These are phyloP conservation scores for Samia ricini DNA, from an alignment of 1,140 invertebrate species.

Conservation along the genomic window DNA sequence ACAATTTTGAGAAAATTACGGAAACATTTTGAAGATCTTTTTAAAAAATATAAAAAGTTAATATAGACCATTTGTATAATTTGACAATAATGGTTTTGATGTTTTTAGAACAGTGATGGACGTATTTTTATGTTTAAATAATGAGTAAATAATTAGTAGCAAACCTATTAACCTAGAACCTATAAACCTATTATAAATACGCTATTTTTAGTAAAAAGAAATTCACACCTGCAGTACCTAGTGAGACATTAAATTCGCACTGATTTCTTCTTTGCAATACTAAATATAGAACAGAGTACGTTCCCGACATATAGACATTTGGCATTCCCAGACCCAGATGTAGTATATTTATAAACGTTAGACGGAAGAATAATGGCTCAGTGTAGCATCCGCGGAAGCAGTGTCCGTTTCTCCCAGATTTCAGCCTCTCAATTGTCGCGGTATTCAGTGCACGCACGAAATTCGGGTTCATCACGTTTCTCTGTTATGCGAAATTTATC, in stretches of 20 bases:
- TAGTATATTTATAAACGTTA: slow-evolving; percentile 63
- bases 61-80: too few relatives aligned
- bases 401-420: slow-evolving; percentile 23
- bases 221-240: slow-evolving; percentile 13
- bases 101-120: too few relatives aligned
- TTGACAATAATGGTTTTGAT: too few relatives aligned
- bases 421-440: slow-evolving; percentile 20
- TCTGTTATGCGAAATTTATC: slow-evolving; percentile 55
- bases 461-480: background rate
- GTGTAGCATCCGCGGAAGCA: slow-evolving; percentile 35
- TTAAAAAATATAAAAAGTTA: too few relatives aligned
- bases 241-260: background rate
- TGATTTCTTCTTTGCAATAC: slow-evolving; percentile 9
- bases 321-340: slow-evolving; percentile 47
- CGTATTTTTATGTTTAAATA: too few relatives aligned
- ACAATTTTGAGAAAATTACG: too few relatives aligned
- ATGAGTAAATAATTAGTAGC: too few relatives aligned
- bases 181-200: too few relatives aligned
- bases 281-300: slow-evolving; percentile 40
- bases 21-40: too few relatives aligned
- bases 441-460: slow-evolving; percentile 12
- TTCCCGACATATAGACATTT: slow-evolving; percentile 40
- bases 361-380: slow-evolving; percentile 53
- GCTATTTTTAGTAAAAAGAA: slow-evolving; percentile 15
- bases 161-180: too few relatives aligned